Evolutionary conservation across 2,113 vertebrate genomes (phyloP).

Genomic region (Theristicus caerulescens): DNA sequence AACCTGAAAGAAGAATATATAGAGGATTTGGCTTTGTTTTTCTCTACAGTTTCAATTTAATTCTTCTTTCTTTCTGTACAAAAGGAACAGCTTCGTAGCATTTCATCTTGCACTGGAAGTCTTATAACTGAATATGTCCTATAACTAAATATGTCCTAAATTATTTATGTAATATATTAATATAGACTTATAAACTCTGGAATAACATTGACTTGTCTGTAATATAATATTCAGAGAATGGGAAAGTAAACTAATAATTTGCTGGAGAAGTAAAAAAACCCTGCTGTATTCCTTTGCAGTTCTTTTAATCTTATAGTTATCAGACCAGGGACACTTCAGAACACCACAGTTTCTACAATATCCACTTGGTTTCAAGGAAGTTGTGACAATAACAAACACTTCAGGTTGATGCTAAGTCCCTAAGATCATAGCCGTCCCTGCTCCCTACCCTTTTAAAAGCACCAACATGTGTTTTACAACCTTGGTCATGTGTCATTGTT

Average conservation of each 20-base stretch:
- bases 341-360: not conserved
- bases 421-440: not conserved
- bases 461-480: not conserved
- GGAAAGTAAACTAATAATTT: conserved; percentile 36
- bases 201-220: not conserved
- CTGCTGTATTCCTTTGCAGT: conserved; percentile 10
- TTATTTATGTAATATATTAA: conserved; percentile 36
- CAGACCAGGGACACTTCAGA: not conserved
- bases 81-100: conserved; percentile 3
- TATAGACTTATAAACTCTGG: conserved; percentile 5
- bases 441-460: not conserved
- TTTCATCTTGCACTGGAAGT: not conserved
- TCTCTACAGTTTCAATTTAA: not conserved
- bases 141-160: not conserved
- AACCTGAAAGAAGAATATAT: not conserved
- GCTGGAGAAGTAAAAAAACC: conserved; percentile 26
- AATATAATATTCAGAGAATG: not conserved
- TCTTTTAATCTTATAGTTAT: not conserved
- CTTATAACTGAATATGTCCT: not conserved
- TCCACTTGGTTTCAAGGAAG: not conserved
- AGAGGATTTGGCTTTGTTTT: not conserved
- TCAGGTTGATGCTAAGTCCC: not conserved
- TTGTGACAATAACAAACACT: not conserved
- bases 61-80: not conserved
- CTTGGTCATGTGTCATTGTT: not conserved